Conservation (phyloP, 2,113 vertebrate species). For the Pygoscelis adeliae region DNA sequence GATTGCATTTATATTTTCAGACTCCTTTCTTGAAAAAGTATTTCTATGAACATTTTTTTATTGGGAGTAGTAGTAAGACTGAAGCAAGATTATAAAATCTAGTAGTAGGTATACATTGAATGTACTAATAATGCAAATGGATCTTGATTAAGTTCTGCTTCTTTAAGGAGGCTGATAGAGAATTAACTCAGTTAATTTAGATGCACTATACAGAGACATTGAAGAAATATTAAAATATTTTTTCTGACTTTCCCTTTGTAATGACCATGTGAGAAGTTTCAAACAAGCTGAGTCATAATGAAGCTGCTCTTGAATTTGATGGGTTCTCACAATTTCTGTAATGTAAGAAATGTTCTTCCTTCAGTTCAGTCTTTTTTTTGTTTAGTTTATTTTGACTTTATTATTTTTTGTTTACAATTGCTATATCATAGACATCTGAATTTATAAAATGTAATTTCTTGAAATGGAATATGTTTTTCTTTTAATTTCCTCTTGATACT, state of each 20-base stretch:
- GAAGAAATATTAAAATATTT: not conserved
- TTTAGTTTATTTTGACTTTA: not conserved
- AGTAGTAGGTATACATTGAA: not conserved
- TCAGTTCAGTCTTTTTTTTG: not conserved
- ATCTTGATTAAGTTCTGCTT: not conserved
- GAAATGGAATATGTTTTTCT: not conserved
- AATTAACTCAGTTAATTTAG: not conserved
- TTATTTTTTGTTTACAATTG: not conserved
- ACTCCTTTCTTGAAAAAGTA: not conserved
- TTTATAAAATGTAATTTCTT: not conserved
- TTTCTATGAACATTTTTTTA: not conserved
- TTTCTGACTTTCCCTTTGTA: not conserved
- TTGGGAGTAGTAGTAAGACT: not conserved
- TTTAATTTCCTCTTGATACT: not conserved
- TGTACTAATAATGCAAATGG: not conserved
- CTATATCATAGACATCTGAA: not conserved
- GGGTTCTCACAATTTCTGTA: not conserved
- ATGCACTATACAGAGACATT: not conserved
- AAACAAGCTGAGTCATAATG: not conserved
- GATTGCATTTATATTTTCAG: not conserved
- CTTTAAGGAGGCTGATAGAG: not conserved
- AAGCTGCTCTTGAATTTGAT: not conserved
- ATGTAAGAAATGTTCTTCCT: not conserved
- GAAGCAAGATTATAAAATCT: not conserved
- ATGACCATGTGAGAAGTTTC: not conserved